These are phyloP conservation scores for Apocrypta bakeri DNA, from an alignment of 1,140 invertebrate genomes.

Conservation along the genomic window DNA sequence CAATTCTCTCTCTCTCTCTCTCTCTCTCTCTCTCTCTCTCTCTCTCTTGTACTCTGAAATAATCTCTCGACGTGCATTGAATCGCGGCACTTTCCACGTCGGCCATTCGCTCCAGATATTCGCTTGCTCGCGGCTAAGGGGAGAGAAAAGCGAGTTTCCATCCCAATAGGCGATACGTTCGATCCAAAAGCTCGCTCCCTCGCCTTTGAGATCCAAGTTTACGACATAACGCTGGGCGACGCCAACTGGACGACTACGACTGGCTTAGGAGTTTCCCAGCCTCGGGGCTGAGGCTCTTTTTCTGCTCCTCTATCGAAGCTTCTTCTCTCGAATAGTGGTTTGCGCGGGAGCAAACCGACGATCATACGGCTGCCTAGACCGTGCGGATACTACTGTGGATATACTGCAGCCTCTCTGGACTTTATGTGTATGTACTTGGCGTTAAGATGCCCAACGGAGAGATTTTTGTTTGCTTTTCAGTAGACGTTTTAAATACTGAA, in stretches of 20 bases:
- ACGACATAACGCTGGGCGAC: slow-evolving; percentile 19
- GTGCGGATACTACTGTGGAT: not conserved
- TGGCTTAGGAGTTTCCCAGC: not conserved
- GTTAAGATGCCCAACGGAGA: not conserved
- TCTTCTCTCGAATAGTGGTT: no score
- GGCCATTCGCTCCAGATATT: slow-evolving; percentile 51
- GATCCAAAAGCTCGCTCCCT: not conserved
- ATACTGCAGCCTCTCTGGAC: not conserved
- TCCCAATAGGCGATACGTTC: not conserved
- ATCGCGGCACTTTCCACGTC: slow-evolving; percentile 44
- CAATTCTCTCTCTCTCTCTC: no score
- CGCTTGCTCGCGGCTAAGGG: not conserved
- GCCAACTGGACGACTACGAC: not conserved
- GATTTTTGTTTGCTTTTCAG: not conserved
- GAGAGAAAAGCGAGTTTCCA: slow-evolving; percentile 16
- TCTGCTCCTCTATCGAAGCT: no score
- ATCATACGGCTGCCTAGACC: not conserved
- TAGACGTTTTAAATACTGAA: no score
- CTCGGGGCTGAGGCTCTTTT: not conserved
- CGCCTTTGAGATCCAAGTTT: slow-evolving; percentile 25
- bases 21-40: no score
- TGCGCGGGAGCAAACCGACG: no score
- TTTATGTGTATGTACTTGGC: not conserved
- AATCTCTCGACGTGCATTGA: slow-evolving; percentile 53
- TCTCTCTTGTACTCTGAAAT: slow-evolving; percentile 46